phyloP scores from a whole-genome alignment of 2,888 invertebrate species.

The Anagyrus pseudococci region DNA sequence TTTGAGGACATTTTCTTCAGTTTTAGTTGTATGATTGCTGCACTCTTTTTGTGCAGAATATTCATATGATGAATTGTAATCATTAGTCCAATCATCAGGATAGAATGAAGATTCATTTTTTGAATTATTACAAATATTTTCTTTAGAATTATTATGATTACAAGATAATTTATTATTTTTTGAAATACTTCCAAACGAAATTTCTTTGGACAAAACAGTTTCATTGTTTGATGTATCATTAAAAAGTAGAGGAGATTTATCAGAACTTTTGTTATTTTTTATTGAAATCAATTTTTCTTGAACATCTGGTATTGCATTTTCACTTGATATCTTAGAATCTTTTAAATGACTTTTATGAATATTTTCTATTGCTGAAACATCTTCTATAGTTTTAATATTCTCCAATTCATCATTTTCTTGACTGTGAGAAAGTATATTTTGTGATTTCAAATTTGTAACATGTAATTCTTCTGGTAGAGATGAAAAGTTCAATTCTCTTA shows the following conservation, averaged over 20 bases:
- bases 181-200: not conserved
- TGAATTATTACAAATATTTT: not conserved
- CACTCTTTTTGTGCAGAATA: constrained; percentile 7
- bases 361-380: not conserved
- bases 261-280: constrained; percentile 11
- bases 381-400: too few species aligned
- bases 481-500: too few species aligned
- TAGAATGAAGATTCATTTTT: constrained; percentile 24
- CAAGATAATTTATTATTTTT: not conserved
- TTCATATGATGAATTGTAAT: constrained; percentile 32
- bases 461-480: too few species aligned
- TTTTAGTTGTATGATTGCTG: constrained; percentile 4
- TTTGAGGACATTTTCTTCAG: constrained; percentile 5
- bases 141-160: not conserved
- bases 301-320: constrained; percentile 1
- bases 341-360: not conserved
- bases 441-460: too few species aligned
- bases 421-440: not conserved
- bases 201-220: not conserved
- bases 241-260: constrained; percentile 30
- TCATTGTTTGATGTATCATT: constrained; percentile 13
- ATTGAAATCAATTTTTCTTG: not conserved
- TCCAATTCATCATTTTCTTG: constrained; percentile 1
- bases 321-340: not conserved
- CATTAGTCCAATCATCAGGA: constrained; percentile 35